phyloP scores from a whole-genome alignment of 2,888 invertebrate genomes.

The Sinhomidia bicolor region DNA sequence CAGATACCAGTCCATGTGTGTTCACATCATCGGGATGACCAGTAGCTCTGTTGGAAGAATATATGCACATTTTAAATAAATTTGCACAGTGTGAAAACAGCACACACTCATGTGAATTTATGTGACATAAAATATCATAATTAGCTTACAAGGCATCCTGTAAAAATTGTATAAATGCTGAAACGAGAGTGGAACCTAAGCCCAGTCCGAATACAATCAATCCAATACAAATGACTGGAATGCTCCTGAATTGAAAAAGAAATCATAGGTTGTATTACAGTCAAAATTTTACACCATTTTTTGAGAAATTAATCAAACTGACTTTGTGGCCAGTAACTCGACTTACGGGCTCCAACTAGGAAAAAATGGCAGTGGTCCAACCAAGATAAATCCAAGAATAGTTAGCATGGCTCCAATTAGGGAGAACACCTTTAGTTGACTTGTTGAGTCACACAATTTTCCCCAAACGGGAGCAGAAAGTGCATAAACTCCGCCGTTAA shows the following conservation, averaged over 20 bases:
- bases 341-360: constrained; percentile 84
- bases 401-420: constrained; percentile 87
- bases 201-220: constrained; percentile 91
- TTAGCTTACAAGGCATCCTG: constrained; percentile 90
- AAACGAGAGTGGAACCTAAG: constrained; percentile 91
- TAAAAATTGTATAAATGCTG: constrained; percentile 93
- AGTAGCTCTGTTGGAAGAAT: constrained; percentile 84
- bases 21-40: constrained; percentile 92
- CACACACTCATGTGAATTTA: too few relatives aligned
- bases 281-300: too few relatives aligned
- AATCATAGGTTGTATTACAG: too few relatives aligned
- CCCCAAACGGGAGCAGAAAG: constrained; percentile 91
- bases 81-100: too few relatives aligned
- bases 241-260: neutral
- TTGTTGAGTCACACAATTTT: constrained; percentile 88
- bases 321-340: too few relatives aligned
- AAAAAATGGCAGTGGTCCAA: constrained; percentile 92
- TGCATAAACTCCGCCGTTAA: constrained; percentile 92
- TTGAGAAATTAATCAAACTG: too few relatives aligned
- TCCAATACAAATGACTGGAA: constrained; percentile 85
- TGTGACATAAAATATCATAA: too few relatives aligned
- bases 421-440: constrained; percentile 87
- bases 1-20: constrained; percentile 94
- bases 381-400: constrained; percentile 87
- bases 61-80: neutral